Conservation (phyloP, 2,113 vertebrate species). For the Gavialis gangeticus region DNA sequence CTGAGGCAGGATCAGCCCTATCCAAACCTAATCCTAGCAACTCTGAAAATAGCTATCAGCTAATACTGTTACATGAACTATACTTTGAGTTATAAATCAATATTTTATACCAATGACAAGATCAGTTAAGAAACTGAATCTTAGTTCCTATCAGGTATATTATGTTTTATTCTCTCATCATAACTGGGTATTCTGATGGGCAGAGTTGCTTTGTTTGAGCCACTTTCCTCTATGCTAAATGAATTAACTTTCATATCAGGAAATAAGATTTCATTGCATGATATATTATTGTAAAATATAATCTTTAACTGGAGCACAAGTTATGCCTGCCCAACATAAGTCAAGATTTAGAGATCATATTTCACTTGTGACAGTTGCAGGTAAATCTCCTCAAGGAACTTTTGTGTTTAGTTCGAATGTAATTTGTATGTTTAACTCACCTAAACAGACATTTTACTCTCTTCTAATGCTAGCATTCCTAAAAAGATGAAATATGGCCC, state of each 20-base stretch:
- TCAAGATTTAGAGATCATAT: not conserved
- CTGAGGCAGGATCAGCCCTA: too few species aligned
- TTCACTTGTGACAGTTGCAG: not conserved
- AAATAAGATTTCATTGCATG: not conserved
- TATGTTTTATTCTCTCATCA: not conserved
- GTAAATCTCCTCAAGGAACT: not conserved
- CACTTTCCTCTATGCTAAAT: not conserved
- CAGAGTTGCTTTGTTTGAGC: not conserved
- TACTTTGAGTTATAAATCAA: not conserved
- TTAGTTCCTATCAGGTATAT: not conserved
- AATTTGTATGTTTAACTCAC: not conserved
- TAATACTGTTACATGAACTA: not conserved
- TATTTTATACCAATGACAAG: not conserved
- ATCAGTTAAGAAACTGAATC: not conserved
- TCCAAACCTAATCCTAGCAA: not conserved
- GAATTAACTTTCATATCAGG: not conserved
- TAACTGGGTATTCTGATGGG: not conserved
- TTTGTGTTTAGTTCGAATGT: not conserved
- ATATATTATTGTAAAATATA: not conserved
- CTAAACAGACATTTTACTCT: not conserved
- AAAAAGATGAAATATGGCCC: not conserved
- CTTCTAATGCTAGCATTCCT: not conserved
- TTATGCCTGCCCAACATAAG: not conserved
- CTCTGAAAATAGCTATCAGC: not conserved
- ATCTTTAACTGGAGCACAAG: not conserved